Conservation (phyloP, 1,140 invertebrate genomes). For the Mylabris phalerata region DNA sequence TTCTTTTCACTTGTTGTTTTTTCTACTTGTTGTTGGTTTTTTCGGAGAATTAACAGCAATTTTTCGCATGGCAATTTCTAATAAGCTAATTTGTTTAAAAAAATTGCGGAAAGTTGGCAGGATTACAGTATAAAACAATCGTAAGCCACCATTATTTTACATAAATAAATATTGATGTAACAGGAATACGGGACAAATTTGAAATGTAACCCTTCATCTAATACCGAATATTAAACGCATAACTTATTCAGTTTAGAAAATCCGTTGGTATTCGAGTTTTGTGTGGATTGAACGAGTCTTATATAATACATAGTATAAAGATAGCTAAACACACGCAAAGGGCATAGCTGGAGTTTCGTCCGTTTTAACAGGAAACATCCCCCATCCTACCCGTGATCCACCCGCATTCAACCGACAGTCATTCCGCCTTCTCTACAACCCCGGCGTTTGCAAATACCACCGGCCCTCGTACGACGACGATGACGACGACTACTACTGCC, state of each 20-base stretch:
- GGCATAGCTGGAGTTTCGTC: slow-evolving; percentile 19
- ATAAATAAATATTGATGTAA: slow-evolving; percentile 16
- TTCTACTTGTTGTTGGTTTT: too few relatives aligned
- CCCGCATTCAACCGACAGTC: not conserved
- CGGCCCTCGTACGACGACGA: slow-evolving; percentile 17
- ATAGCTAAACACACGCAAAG: slow-evolving; percentile 17
- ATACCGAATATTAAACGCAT: too few relatives aligned
- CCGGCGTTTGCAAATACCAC: slow-evolving; percentile 23
- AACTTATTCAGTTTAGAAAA: too few relatives aligned
- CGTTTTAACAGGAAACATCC: slow-evolving; percentile 18
- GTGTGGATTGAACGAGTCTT: slow-evolving; percentile 19
- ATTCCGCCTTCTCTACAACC: slow-evolving; percentile 1
- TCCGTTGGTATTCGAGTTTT: slow-evolving; percentile 13
- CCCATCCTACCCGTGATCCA: slow-evolving; percentile 1
- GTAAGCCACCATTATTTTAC: slow-evolving; percentile 1
- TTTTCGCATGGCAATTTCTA: too few relatives aligned
- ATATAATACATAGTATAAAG: not conserved
- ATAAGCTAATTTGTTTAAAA: too few relatives aligned
- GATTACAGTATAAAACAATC: too few relatives aligned
- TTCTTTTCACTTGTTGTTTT: too few relatives aligned
- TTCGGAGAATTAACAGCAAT: too few relatives aligned
- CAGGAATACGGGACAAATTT: not conserved
- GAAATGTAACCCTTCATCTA: too few relatives aligned
- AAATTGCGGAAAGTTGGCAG: too few relatives aligned
- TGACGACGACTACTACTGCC: not conserved